These are phyloP conservation scores for Orthosia incerta DNA, from an alignment of 2,888 invertebrate species.

Conservation along the genomic window DNA sequence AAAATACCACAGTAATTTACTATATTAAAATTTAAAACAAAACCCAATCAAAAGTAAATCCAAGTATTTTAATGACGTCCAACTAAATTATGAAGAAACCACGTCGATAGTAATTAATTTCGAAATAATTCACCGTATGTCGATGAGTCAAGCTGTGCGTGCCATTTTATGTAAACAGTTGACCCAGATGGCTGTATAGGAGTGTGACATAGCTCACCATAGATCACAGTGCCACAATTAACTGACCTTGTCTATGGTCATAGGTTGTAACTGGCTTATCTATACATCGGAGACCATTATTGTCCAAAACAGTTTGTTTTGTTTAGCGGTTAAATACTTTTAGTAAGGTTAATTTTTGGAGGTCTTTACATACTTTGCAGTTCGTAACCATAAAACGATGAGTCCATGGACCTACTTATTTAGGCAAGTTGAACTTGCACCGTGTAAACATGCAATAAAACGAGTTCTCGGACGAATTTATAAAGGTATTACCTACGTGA, in stretches of 20 bases:
- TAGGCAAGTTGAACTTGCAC: not conserved
- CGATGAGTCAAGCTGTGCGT: conserved; percentile 76
- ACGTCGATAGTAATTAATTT: conserved; percentile 64
- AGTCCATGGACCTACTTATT: not conserved
- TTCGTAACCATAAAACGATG: not conserved
- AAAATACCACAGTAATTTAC: not conserved
- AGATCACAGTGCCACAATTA: conserved; percentile 52
- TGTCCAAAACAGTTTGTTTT: conserved; percentile 40
- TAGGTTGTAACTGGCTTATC: conserved; percentile 54
- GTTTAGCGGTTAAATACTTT: not conserved
- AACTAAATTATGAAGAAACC: conserved; percentile 56
- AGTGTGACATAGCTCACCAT: conserved; percentile 40
- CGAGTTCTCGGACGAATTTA: too few relatives aligned
- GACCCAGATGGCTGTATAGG: conserved; percentile 77
- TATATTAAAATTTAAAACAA: not conserved
- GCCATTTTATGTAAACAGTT: conserved; percentile 78
- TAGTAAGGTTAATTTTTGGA: conserved; percentile 13
- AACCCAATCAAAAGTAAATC: conserved; percentile 33
- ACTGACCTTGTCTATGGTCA: conserved; percentile 58
- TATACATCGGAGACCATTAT: conserved; percentile 39
- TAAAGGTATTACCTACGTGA: too few relatives aligned
- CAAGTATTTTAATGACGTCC: conserved; percentile 54
- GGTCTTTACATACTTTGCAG: not conserved
- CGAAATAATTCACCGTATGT: conserved; percentile 71
- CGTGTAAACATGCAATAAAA: not conserved